Conservation (phyloP, 1,140 invertebrate species). For the Phthorimaea operculella region DNA sequence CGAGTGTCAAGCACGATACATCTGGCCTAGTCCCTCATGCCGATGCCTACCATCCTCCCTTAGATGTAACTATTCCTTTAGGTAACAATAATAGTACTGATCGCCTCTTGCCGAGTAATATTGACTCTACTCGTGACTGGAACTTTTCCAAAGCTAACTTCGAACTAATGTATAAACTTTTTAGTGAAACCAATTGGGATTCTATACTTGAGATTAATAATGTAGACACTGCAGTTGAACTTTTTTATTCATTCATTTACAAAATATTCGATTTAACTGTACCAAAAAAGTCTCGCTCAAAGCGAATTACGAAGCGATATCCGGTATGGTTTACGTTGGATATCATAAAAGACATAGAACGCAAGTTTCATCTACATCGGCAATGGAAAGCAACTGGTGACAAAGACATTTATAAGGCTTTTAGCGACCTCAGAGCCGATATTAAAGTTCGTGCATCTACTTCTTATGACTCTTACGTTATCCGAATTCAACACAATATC, state of each 20-base stretch:
- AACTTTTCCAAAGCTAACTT: background rate
- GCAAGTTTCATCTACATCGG: background rate
- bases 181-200: background rate
- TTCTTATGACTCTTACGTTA: background rate
- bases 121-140: background rate
- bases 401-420: background rate
- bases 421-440: conserved; percentile 2
- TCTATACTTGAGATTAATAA: background rate
- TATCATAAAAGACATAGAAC: background rate
- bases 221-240: conserved; percentile 2
- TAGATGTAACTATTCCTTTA: background rate
- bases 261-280: conserved; percentile 3
- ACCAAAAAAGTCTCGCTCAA: background rate
- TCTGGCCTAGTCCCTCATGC: background rate
- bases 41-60: conserved; percentile 2
- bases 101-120: conserved; percentile 2
- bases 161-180: background rate
- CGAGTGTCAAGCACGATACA: background rate
- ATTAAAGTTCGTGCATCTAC: background rate
- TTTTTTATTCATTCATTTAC: background rate
- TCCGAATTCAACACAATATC: background rate
- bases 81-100: background rate
- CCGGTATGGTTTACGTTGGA: conserved; percentile 4
- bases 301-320: background rate
- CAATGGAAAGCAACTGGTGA: background rate